Base-by-base conservation (phyloP, 2,888 invertebrate genomes). In the Poecilobothrus nobilitatus region DNA sequence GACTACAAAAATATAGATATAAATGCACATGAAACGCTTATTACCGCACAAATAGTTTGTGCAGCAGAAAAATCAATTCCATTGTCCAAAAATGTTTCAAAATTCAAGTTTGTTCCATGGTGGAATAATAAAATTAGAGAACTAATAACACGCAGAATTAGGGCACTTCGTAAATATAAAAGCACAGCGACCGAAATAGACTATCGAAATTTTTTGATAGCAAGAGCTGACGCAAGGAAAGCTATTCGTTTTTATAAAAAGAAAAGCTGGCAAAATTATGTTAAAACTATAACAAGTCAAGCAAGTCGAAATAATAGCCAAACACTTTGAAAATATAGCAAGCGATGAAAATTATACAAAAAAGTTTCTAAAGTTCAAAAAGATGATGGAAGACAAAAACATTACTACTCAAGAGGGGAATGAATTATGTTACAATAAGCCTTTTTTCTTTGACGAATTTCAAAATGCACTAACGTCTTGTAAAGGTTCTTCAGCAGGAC, bases 181-280 rank as follows among this genome's bases (percentile, higher is more conserved):
- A 65, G 34, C 20, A 68, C 65, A 12, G 21, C 21, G 1, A 22
- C 33, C 3, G 15, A 65, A 64, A 15, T 15, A 9, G 44, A 67
- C 34, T 64, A 12, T 15, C 62, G 18, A 44, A 64, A 65, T 4
- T 69, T 69, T 53, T 33, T 67, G 8, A 37, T 21, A 18, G 66
- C 63, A 1, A 69, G 37, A 67, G 44, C 41, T 20, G 44, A 66
- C 63, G 64, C 69, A 34, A 44, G 64, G 20, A 34, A 66, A 65
- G 18, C 64, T n/a, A 67, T 67, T 27, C n/a, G 66, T n/a, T 1
- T 33, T 6, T 27, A 12, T 4, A 69, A 67, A 64, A 68, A 68
- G 63, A 44, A 22, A 68, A 18, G 22, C 9, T 66, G 63, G 66
- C 27, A 62, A 62, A 20, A 68, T 15, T 66, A 12, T 62, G n/a